A percentile compares a stretch with the other conserved stretches of the same genome.
Conservation (phyloP, 2,113 vertebrate genomes). For the Ciconia boyciana region DNA sequence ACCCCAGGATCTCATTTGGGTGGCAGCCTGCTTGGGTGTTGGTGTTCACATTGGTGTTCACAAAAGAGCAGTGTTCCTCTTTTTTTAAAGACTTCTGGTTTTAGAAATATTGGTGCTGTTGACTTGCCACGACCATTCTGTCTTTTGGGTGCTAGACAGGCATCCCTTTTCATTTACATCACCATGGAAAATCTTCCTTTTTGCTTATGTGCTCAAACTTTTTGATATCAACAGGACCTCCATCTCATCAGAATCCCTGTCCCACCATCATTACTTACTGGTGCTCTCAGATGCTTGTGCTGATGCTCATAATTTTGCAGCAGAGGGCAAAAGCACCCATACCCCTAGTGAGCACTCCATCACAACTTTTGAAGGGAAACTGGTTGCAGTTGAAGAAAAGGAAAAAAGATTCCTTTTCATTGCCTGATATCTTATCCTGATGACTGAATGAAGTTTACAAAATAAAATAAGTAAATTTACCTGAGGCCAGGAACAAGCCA, state of each 20-base stretch:
- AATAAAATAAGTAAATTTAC: neutral
- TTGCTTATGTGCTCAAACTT: neutral
- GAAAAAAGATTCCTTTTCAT: neutral
- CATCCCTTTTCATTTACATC: neutral
- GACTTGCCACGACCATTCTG: rapidly evolving
- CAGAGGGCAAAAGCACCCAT: neutral
- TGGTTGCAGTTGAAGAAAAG: neutral
- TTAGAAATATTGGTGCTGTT: neutral
- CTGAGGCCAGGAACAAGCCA: neutral
- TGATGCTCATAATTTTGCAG: neutral
- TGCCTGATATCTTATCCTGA: neutral
- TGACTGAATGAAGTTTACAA: neutral
- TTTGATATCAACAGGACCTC: neutral
- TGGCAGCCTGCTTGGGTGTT: neutral
- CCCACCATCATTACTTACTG: neutral
- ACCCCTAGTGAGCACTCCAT: no score
- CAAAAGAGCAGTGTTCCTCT: neutral
- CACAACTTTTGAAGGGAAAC: neutral
- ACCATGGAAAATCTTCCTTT: neutral
- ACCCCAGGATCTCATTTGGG: neutral
- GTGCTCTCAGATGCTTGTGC: neutral
- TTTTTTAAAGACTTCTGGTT: neutral
- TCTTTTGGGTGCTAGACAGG: neutral
- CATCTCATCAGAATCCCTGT: neutral
- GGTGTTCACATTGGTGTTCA: neutral